A percentile compares a stretch with the other conserved stretches of the same genome.
phyloP scores from a whole-genome alignment of 2,888 invertebrate genomes.

The Eupithecia inturbata region DNA sequence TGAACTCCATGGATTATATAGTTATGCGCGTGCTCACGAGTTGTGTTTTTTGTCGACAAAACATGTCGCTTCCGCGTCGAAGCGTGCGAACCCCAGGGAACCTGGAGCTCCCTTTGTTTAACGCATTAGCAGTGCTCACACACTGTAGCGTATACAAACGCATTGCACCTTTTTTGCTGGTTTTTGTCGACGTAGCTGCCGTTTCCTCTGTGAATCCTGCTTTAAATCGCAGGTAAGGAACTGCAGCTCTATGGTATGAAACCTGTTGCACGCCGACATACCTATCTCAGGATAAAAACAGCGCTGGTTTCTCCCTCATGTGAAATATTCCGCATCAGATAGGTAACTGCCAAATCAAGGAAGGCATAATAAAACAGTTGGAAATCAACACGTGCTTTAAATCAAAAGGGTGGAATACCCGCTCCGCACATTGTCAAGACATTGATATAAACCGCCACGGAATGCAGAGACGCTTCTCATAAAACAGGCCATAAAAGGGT shows the following conservation, averaged over 20 bases:
- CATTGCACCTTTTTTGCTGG: constrained; percentile 38
- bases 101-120: constrained; percentile 75
- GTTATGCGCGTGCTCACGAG: constrained; percentile 59
- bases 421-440: background rate
- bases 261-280: background rate
- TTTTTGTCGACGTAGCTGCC: constrained; percentile 9
- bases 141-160: constrained; percentile 50
- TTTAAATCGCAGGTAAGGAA: constrained; percentile 5
- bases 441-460: constrained; percentile 1
- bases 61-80: constrained; percentile 71
- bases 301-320: background rate
- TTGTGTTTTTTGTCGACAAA: constrained; percentile 68
- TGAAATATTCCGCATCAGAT: background rate
- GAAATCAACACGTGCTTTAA: background rate
- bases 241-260: background rate
- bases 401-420: constrained; percentile 3
- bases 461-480: background rate
- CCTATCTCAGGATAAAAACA: background rate
- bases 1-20: constrained; percentile 57
- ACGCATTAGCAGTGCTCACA: constrained; percentile 58
- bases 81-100: constrained; percentile 78
- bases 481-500: constrained; percentile 18
- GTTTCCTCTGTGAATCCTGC: constrained; percentile 28
- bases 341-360: constrained; percentile 1
- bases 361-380: background rate